Evolutionary conservation across 2,797 vertebrate species (phyloP).

Genomic region (Loris lydekkerianus): DNA sequence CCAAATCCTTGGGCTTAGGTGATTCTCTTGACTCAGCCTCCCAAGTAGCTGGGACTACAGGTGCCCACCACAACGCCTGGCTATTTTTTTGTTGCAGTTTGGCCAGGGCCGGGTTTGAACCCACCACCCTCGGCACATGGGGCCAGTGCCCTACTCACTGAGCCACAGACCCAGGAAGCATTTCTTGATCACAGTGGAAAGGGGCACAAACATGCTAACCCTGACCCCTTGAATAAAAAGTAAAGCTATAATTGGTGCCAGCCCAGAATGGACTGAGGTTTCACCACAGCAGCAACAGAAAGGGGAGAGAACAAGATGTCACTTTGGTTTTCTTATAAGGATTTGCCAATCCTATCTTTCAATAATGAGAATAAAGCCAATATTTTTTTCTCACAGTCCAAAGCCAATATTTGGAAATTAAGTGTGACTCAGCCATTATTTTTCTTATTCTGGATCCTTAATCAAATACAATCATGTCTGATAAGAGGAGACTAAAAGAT

Average conservation of each 20-base stretch:
- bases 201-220: background rate
- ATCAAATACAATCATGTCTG: background rate
- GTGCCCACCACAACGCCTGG: no score
- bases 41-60: no score
- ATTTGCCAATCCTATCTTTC: conserved; percentile 18
- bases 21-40: no score
- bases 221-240: background rate
- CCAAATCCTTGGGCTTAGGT: no score
- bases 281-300: conserved; percentile 1
- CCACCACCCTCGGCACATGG: no score
- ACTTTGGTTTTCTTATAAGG: background rate
- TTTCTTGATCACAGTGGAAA: background rate
- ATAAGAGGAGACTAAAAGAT: background rate
- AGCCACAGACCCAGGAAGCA: background rate
- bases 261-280: background rate
- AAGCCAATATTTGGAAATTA: background rate
- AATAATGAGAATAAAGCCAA: background rate
- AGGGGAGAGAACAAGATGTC: background rate
- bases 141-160: no score
- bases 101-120: no score
- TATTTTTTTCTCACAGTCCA: background rate
- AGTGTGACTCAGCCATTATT: background rate
- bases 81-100: no score
- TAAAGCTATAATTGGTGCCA: background rate
- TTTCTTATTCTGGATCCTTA: background rate